Percentiles rank a stretch among this genome's conserved stretches.
phyloP scores from a whole-genome alignment of 1,140 invertebrate genomes.

The Apocrypta bakeri region DNA sequence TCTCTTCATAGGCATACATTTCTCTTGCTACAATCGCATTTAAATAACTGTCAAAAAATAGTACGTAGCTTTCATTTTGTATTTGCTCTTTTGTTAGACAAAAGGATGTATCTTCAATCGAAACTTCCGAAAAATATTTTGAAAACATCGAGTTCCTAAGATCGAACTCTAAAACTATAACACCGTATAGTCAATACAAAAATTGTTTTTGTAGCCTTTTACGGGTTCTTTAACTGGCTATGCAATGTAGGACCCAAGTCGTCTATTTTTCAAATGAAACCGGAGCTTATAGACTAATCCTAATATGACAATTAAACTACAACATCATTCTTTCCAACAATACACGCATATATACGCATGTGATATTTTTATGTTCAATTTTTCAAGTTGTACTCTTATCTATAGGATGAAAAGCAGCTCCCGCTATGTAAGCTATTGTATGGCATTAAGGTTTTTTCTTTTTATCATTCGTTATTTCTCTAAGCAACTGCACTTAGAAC shows the following conservation, averaged over 20 bases:
- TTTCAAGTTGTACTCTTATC: constrained; percentile 3
- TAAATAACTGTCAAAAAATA: neutral
- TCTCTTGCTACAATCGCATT: neutral
- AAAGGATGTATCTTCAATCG: neutral
- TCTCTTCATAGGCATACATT: neutral
- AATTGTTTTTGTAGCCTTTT: neutral
- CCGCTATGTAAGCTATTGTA: constrained; percentile 25
- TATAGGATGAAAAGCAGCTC: neutral
- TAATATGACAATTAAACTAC: constrained; percentile 10
- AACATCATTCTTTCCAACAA: neutral
- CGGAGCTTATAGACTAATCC: neutral
- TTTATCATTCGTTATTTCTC: neutral
- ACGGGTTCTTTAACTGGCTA: neutral
- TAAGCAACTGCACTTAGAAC: constrained; percentile 19
- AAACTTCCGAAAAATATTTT: neutral
- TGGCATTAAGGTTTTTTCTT: constrained; percentile 24
- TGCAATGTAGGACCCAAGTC: neutral
- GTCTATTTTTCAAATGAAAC: neutral
- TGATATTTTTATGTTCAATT: neutral
- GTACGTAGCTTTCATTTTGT: neutral
- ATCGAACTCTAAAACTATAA: neutral
- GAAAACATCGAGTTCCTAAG: neutral
- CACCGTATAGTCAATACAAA: neutral
- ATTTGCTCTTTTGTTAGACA: neutral
- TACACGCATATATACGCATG: neutral